These are phyloP conservation scores for Mastigias papua DNA, from an alignment of 30 jellyfish, hydroid and myxozoan species.

Conservation along the genomic window DNA sequence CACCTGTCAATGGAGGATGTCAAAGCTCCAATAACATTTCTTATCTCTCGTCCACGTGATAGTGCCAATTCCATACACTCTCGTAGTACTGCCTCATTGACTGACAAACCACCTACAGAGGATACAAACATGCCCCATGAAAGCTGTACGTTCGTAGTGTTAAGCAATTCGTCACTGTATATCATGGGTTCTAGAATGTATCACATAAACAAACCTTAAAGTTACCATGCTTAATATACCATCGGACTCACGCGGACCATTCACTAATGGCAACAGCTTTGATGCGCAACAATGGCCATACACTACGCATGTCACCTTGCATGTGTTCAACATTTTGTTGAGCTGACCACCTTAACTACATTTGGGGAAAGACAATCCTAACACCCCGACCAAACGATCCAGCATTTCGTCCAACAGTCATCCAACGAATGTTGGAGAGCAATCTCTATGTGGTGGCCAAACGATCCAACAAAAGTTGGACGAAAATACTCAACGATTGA, in stretches of 20 bases:
- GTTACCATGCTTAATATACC: not conserved
- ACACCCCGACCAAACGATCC: too few relatives aligned
- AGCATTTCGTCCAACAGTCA: too few relatives aligned
- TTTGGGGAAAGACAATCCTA: too few relatives aligned
- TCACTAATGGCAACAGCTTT: not conserved
- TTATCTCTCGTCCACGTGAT: constrained; percentile 68
- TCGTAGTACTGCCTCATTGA: constrained; percentile 53
- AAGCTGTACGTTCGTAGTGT: not conserved
- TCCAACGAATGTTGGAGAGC: too few relatives aligned
- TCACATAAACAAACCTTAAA: not conserved
- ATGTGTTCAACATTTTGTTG: too few relatives aligned
- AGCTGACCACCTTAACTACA: too few relatives aligned
- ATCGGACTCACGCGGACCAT: too few relatives aligned
- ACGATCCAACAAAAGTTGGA: too few relatives aligned
- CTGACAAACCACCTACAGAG: constrained; percentile 75
- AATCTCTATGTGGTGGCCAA: too few relatives aligned
- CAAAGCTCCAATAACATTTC: constrained; percentile 47
- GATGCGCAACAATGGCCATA: not conserved
- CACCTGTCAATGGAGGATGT: constrained; percentile 63
- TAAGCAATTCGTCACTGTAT: not conserved
- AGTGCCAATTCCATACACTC: constrained; percentile 73
- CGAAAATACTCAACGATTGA: too few relatives aligned
- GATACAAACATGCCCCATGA: not conserved
- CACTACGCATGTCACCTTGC: too few relatives aligned
- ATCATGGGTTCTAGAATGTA: not conserved